Evolutionary conservation across 2,113 vertebrate genomes (phyloP).

Genomic region (Sceloporus tristichus): DNA sequence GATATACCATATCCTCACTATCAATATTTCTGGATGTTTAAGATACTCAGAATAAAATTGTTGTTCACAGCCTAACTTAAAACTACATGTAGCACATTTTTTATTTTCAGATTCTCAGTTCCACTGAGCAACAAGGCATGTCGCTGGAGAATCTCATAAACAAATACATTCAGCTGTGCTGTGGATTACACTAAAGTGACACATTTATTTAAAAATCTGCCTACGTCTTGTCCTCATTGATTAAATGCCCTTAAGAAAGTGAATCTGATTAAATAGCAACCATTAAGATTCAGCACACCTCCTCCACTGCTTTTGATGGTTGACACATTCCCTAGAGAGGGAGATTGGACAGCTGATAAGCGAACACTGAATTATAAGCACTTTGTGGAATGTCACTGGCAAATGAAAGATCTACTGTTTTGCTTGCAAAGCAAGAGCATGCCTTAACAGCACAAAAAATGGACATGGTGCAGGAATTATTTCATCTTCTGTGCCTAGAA

Average conservation of each 20-base stretch:
- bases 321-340: constrained; percentile 83
- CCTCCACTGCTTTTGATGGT: constrained; percentile 80
- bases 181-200: constrained; percentile 83
- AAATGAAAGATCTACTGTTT: constrained; percentile 82
- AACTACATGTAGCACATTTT: constrained; percentile 75
- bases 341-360: constrained; percentile 84
- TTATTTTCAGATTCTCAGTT: constrained; percentile 83
- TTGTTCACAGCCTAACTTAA: constrained; percentile 71
- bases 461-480: constrained; percentile 70
- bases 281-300: constrained; percentile 82
- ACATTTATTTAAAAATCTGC: constrained; percentile 88
- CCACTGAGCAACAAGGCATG: constrained; percentile 74
- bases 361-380: constrained; percentile 87
- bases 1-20: constrained; percentile 72
- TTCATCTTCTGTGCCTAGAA: constrained; percentile 71
- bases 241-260: constrained; percentile 87
- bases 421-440: constrained; percentile 77
- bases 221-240: constrained; percentile 85
- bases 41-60: constrained; percentile 69
- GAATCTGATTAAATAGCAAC: constrained; percentile 81
- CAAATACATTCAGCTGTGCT: constrained; percentile 79
- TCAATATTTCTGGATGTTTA: constrained; percentile 70
- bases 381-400: constrained; percentile 79
- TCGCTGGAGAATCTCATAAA: constrained; percentile 77
- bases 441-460: constrained; percentile 72